Conservation (phyloP, 2,113 vertebrate species). For the Baryphthengus martii region DNA sequence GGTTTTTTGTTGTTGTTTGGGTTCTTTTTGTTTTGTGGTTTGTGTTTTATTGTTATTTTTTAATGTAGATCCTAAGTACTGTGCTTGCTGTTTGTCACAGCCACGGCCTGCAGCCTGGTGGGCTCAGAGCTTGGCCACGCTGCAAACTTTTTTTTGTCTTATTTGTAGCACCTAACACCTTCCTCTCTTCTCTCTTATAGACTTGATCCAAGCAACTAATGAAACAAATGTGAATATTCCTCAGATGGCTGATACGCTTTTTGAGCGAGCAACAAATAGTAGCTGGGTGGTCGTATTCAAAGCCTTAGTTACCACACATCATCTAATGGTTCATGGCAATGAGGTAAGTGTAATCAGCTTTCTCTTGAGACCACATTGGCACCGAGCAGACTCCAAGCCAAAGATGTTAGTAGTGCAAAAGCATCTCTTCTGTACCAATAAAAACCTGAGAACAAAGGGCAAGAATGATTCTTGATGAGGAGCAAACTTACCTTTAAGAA, state of each 20-base stretch:
- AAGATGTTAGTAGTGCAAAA: not conserved
- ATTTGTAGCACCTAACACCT: not conserved
- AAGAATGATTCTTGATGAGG: not conserved
- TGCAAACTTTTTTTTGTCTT: not conserved
- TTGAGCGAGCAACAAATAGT: constrained; percentile 94
- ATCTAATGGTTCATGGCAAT: constrained; percentile 98
- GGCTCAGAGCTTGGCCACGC: not conserved
- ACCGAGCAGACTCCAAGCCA: not conserved
- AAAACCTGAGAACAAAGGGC: not conserved
- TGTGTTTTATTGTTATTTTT: not conserved
- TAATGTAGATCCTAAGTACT: not conserved
- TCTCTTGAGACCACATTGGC: rapidly evolving
- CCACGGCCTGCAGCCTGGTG: not conserved
- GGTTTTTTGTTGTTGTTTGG: not conserved
- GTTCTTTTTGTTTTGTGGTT: no score
- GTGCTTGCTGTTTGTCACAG: not conserved
- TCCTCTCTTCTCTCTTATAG: constrained; percentile 65
- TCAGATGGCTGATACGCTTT: constrained; percentile 96
- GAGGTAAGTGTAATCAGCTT: constrained; percentile 78
- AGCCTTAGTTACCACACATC: constrained; percentile 96
- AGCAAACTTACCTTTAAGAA: not conserved
- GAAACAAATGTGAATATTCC: constrained; percentile 99
- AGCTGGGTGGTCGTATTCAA: constrained; percentile 99
- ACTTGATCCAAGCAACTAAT: constrained; percentile 97
- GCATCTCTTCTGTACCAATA: not conserved